Base-by-base conservation (phyloP, 2,797 vertebrate genomes). In the Sebastes diploproa region DNA sequence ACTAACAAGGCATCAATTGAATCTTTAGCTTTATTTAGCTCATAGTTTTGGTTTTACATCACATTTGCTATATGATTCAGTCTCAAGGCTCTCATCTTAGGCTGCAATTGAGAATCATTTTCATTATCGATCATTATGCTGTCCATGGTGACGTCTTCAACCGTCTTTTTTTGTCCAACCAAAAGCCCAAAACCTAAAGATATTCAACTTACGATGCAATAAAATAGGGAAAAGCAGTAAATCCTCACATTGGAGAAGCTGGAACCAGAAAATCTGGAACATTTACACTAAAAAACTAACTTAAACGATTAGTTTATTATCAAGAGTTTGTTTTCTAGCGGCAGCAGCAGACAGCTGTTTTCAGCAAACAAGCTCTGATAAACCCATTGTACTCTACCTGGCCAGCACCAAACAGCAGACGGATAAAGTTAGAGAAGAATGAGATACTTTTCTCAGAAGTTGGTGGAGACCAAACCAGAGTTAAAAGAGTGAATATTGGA, bases 211-310 rank as follows among this genome's bases (percentile, higher is more conserved):
- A 42, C 6, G 38, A 42, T 42, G 14, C 38, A 42, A 16, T 42
- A 42, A 42, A 16, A 42, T 16, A 42, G 14, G 38, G 38, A 16
- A 42, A 42, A 42, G 38, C 14, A 42, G 38, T 42, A 42, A 42
- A 16, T 42, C 38, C 6, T 42, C 38, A 42, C 38, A 42, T 16
- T 42, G 38, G 38, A 42, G 2, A 42, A 7, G 38, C 38, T 42
- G 38, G 38, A 42, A 42, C 14, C 14, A 42, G 38, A 42, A 16
- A 42, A 42, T 42, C 14, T 16, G 38, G 38, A 16, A 42, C 38
- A 42, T 42, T 42, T 42, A 16, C 3, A 0, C 38, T 7, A 16
- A 16, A 50, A 20, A 20, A 4, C 46, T 0, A 18, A 50, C 46
- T 50, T 20, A 20, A 50, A 20, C 16, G 46, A 50, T 50, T 50